Conservation (phyloP, 2,113 vertebrate species). For the Cheirogaleus medius region DNA sequence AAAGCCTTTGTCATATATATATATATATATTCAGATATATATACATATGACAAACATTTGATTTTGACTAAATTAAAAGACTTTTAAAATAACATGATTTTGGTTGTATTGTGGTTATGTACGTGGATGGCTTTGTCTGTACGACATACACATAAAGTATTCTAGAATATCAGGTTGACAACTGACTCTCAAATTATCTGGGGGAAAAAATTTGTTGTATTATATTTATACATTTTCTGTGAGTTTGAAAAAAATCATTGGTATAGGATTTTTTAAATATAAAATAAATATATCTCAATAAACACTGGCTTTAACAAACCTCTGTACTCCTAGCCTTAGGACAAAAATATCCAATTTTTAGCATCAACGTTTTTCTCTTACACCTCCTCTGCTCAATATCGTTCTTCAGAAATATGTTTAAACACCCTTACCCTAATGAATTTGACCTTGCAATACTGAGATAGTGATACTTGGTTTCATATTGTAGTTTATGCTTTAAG, state of each 20-base stretch:
- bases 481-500: neutral
- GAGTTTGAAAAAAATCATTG: neutral
- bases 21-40: neutral
- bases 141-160: neutral
- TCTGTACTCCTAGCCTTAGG: neutral
- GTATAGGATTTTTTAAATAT: neutral
- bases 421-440: neutral
- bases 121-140: neutral
- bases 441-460: neutral
- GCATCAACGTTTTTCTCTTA: neutral
- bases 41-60: neutral
- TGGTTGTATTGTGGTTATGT: neutral
- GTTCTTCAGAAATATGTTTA: neutral
- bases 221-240: neutral
- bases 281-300: neutral
- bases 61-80: neutral
- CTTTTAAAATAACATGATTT: neutral
- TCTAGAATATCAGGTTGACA: neutral
- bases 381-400: neutral
- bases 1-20: neutral
- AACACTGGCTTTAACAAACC: neutral
- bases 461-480: neutral
- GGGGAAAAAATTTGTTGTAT: neutral
- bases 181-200: neutral
- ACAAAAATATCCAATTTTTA: neutral